Evolutionary conservation across 1,140 invertebrate genomes (phyloP), one percentile per base, ranked within the genome.

Genomic region (Trachelipus rathkii): DNA sequence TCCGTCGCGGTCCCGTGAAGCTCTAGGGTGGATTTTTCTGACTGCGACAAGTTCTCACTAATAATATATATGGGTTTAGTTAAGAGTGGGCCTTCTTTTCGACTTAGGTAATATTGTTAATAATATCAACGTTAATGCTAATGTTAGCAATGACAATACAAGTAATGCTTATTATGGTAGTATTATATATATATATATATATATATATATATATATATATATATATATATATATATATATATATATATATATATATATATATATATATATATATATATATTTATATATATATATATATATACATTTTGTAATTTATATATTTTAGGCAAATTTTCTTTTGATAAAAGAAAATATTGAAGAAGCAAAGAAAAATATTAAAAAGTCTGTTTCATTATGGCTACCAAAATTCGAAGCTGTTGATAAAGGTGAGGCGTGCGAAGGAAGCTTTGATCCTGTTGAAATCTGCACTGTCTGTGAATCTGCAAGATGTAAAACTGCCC

Each of bases 301-400:
- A 21, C 13, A 71, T 1, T 10, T 71, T 2, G 2, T 10, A 13
- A 24, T 24, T 33, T 24, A 24, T 24, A 71, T 13, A 19, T 24
- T 60, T 60, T 60, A 60, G 50, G 50, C 50, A 60, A 60, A 60
- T 19, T 60, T 60, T 60, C 19, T 60, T 13, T 19, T 60, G 3
- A 60, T 60, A 60, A 60, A 60, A 60, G 11, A 60, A 60, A 19
- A 8, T 4, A 4, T 60, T 60, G 50, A 60, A 19, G 50, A 60
- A 60, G 50, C 50, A 60, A 60, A 60, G 8, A 8, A 60, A 60
- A 60, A 60, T 19, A 60, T 60, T 60, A 60, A 60, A 19, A 60
- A 60, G 8, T 60, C 50, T 2, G 19, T 60, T 60, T 60, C 50
- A 13, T 60, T 60, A 60, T 60, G 50, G 50, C 50, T 60, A 60